phyloP scores from a whole-genome alignment of 2,797 vertebrate species.

The Lagothrix lagotricha region DNA sequence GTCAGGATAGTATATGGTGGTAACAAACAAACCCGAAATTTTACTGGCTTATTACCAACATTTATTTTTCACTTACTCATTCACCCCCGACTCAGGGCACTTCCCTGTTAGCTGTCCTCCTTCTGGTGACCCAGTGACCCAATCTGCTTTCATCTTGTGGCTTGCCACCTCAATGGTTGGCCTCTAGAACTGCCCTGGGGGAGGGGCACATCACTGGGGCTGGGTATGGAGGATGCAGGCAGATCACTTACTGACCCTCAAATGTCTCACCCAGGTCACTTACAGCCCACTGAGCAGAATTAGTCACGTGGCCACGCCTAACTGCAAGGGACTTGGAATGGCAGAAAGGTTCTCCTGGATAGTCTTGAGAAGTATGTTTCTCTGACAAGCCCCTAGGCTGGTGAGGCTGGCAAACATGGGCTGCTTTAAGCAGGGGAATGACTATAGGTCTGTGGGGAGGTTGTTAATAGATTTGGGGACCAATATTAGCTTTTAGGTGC shows the following conservation, averaged over 20 bases:
- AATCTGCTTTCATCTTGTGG: background rate
- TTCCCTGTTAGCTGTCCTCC: background rate
- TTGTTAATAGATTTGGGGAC: background rate
- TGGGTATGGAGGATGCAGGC: background rate
- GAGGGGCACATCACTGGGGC: accelerated
- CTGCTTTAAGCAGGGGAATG: background rate
- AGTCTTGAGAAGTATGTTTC: background rate
- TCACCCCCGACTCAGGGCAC: background rate
- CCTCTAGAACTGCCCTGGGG: background rate
- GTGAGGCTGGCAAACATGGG: too few relatives aligned
- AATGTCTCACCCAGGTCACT: background rate
- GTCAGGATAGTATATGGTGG: background rate
- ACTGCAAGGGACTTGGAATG: background rate
- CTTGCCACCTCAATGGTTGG: background rate
- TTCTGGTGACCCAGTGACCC: background rate
- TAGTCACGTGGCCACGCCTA: background rate
- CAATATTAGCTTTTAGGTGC: background rate
- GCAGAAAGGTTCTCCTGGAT: accelerated
- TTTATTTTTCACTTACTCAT: background rate
- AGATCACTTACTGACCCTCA: background rate
- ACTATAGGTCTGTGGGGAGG: background rate
- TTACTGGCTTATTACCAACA: background rate
- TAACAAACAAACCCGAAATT: background rate
- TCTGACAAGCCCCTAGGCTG: background rate
- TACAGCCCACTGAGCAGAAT: background rate